Conservation (phyloP, 1,140 invertebrate species). For the Cyclargus thomasi region DNA sequence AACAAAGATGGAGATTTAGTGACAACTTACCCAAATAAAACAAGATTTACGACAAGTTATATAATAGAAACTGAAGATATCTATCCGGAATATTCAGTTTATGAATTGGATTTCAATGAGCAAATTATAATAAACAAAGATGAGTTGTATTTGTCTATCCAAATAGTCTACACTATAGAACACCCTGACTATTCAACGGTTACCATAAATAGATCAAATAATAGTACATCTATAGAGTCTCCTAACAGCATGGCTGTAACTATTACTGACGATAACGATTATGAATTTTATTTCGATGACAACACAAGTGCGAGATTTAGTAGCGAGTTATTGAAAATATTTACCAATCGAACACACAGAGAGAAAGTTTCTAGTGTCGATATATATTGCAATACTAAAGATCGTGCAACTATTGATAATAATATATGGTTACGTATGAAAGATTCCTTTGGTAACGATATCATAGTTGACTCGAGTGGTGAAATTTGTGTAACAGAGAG, state of each 20-base stretch:
- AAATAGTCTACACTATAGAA: slow-evolving; percentile 69
- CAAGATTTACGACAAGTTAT: slow-evolving; percentile 67
- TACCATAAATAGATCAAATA: slow-evolving; percentile 59
- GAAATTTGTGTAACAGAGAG: slow-evolving; percentile 37
- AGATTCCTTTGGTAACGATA: slow-evolving; percentile 54
- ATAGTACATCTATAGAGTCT: slow-evolving; percentile 48
- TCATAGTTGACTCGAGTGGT: slow-evolving; percentile 54
- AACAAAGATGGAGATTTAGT: slow-evolving; percentile 71
- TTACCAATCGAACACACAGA: slow-evolving; percentile 38
- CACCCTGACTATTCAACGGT: slow-evolving; percentile 75
- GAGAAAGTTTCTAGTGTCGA: slow-evolving; percentile 31
- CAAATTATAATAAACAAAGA: slow-evolving; percentile 30
- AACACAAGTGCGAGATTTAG: slow-evolving; percentile 46
- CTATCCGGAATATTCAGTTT: slow-evolving; percentile 57
- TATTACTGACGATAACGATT: slow-evolving; percentile 47
- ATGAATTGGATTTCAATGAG: slow-evolving; percentile 41
- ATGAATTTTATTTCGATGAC: slow-evolving; percentile 44
- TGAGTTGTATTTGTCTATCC: slow-evolving; percentile 71
- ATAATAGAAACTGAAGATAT: slow-evolving; percentile 62
- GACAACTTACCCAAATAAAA: slow-evolving; percentile 69
- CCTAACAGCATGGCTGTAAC: slow-evolving; percentile 46
- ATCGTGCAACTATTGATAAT: slow-evolving; percentile 32
- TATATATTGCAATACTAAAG: slow-evolving; percentile 22
- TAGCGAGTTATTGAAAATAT: slow-evolving; percentile 44
- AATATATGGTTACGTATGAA: slow-evolving; percentile 51